These are phyloP conservation scores for Gracilinanus agilis DNA, from an alignment of 2,113 vertebrate species.

Conservation along the genomic window DNA sequence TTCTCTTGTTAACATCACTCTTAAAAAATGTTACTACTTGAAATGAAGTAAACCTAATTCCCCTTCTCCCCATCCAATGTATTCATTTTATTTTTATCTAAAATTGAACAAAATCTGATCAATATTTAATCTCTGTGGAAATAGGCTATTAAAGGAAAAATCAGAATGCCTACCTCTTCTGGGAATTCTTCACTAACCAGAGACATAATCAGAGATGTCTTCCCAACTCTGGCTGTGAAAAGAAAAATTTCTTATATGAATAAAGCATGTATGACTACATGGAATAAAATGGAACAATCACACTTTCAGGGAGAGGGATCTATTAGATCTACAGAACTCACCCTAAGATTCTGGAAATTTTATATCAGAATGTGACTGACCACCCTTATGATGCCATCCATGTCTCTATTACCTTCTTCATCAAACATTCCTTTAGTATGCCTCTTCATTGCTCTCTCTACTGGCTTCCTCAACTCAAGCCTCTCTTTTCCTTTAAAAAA, in stretches of 20 bases:
- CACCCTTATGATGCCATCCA: neutral
- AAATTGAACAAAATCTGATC: constrained; percentile 33
- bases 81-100: constrained; percentile 45
- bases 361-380: neutral
- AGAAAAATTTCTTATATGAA: constrained; percentile 78
- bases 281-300: constrained; percentile 51
- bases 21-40: neutral
- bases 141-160: constrained; percentile 60
- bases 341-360: neutral
- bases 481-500: neutral
- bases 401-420: neutral
- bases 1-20: neutral
- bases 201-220: constrained; percentile 99
- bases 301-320: neutral
- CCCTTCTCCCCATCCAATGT: neutral
- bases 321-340: neutral
- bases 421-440: neutral
- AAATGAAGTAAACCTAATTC: constrained; percentile 34
- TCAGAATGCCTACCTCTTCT: constrained; percentile 91
- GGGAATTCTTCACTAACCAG: constrained; percentile 99
- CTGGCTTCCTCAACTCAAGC: neutral
- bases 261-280: constrained; percentile 15
- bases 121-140: constrained; percentile 27
- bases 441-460: neutral
- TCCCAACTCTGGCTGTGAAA: constrained; percentile 97